phyloP scores from a whole-genome alignment of 2,888 invertebrate genomes.

The Rhabditoides inermis region DNA sequence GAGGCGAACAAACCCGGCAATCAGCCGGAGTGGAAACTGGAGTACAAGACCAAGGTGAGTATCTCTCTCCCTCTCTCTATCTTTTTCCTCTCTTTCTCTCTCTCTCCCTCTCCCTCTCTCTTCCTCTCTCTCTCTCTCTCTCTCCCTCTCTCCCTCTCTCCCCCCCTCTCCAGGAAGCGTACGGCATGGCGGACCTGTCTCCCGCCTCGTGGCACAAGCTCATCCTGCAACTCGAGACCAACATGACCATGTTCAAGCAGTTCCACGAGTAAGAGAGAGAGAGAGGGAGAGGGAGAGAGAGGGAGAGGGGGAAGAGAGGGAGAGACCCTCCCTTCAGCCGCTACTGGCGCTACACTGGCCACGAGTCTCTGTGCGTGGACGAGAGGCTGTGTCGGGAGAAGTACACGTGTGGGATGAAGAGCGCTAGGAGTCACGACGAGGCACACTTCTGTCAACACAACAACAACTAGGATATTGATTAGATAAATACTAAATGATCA shows the following conservation, averaged over 20 bases:
- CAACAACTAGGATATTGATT: no score
- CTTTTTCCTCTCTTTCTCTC: constrained; percentile 6
- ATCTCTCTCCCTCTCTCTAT: constrained; percentile 5
- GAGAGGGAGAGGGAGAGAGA: neutral
- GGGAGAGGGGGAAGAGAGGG: constrained; percentile 1
- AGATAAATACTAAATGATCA: neutral
- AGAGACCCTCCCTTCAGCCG: neutral
- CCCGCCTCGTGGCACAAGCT: constrained; percentile 35
- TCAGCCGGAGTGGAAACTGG: constrained; percentile 24
- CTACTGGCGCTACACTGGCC: constrained; percentile 8
- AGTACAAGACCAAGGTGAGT: constrained; percentile 17
- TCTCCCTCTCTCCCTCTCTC: constrained; percentile 6
- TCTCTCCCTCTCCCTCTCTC: neutral
- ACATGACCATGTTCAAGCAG: constrained; percentile 18
- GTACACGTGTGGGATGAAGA: constrained; percentile 30
- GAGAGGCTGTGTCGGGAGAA: constrained; percentile 18
- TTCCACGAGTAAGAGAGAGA: constrained; percentile 11
- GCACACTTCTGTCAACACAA: constrained; percentile 2
- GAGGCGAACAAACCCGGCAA: constrained; percentile 29
- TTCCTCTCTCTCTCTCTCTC: neutral
- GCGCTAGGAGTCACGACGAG: constrained; percentile 28
- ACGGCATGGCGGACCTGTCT: constrained; percentile 21
- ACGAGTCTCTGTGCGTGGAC: constrained; percentile 21
- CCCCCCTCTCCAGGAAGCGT: constrained; percentile 6
- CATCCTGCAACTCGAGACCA: constrained; percentile 22